phyloP scores from a whole-genome alignment of 2,888 invertebrate species.

The Drosophila mayaguana region DNA sequence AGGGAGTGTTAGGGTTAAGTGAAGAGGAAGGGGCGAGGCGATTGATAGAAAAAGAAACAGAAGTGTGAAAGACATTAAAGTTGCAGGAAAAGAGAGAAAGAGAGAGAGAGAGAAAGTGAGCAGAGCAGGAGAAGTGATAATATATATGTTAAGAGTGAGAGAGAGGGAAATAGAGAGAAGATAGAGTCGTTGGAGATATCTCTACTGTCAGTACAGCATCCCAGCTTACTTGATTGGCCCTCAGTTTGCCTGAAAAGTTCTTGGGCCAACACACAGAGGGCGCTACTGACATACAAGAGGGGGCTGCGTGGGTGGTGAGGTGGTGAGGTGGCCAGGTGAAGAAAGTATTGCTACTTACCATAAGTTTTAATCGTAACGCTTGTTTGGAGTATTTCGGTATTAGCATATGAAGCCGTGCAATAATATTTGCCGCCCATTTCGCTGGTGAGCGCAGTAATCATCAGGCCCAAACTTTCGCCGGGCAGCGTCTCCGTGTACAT shows the following conservation, averaged over 20 bases:
- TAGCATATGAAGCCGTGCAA: conserved; percentile 92
- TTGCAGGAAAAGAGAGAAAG: too few relatives aligned
- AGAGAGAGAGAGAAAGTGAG: too few relatives aligned
- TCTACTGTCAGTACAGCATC: neutral
- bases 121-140: neutral
- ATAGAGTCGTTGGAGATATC: neutral
- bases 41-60: neutral
- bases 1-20: neutral
- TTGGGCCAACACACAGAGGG: neutral
- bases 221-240: neutral
- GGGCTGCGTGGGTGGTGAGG: neutral
- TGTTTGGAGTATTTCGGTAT: conserved; percentile 88
- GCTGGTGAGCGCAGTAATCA: conserved; percentile 90
- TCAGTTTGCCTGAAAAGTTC: neutral
- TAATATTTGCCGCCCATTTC: conserved; percentile 93
- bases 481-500: conserved; percentile 89
- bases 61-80: neutral
- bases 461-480: conserved; percentile 89
- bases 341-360: conserved; percentile 86
- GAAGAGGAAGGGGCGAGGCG: neutral
- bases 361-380: conserved; percentile 91
- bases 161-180: neutral
- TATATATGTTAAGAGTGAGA: neutral
- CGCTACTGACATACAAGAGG: neutral
- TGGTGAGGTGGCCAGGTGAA: neutral